Evolutionary conservation across 2,797 vertebrate genomes (phyloP).

Genomic region (Protosalanx chinensis): DNA sequence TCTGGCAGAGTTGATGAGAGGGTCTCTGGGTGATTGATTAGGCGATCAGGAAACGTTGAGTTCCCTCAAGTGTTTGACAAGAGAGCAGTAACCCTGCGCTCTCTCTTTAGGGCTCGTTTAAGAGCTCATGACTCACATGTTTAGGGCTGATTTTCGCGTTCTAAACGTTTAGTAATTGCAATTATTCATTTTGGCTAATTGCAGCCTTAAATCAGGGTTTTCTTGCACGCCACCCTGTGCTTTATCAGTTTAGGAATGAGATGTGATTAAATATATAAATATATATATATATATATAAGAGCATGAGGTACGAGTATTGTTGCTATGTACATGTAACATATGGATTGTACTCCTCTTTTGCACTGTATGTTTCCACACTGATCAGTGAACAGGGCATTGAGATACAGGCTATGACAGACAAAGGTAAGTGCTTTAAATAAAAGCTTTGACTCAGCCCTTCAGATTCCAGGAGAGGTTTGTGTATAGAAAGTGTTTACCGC

Average conservation of each 20-base stretch:
- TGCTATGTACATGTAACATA: neutral
- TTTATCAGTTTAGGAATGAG: neutral
- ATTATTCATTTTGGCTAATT: neutral
- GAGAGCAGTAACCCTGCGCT: constrained; percentile 5
- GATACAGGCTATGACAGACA: constrained; percentile 23
- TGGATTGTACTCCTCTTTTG: neutral
- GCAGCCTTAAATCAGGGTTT: neutral
- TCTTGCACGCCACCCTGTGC: neutral
- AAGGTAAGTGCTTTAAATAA: constrained; percentile 52
- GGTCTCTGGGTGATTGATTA: constrained; percentile 19
- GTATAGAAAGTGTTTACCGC: constrained; percentile 38
- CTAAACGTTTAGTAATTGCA: neutral
- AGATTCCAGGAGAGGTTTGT: constrained; percentile 35
- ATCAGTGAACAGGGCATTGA: neutral
- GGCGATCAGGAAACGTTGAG: neutral
- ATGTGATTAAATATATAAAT: neutral
- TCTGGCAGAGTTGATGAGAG: neutral
- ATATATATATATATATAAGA: no score
- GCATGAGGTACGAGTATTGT: neutral
- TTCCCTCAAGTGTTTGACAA: neutral
- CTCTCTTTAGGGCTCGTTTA: neutral
- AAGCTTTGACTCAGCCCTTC: constrained; percentile 46
- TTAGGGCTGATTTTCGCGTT: neutral
- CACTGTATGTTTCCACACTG: neutral
- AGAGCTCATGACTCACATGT: neutral